phyloP scores from a whole-genome alignment of 2,888 invertebrate genomes.

The Phengaris arion region DNA sequence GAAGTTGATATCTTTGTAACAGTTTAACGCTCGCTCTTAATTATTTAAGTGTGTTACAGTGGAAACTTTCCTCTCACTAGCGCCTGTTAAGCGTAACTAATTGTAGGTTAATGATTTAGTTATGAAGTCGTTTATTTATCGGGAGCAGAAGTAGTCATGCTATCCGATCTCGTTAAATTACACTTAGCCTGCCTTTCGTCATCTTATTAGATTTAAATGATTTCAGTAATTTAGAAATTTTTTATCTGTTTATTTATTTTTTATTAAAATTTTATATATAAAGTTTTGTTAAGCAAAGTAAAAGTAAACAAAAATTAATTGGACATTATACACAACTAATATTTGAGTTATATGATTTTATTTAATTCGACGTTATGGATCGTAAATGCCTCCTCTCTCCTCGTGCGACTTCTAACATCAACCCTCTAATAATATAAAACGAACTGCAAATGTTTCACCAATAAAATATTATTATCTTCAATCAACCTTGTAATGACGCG shows the following conservation, averaged over 20 bases:
- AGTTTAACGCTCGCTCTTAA: constrained; percentile 56
- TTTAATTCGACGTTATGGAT: not conserved
- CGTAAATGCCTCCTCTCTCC: not conserved
- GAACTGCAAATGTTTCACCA: not conserved
- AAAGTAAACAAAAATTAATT: constrained; percentile 1
- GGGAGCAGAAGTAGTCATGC: constrained; percentile 43
- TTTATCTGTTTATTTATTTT: not conserved
- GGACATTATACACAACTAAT: not conserved
- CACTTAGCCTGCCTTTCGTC: not conserved
- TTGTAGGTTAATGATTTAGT: constrained; percentile 59
- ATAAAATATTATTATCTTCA: not conserved
- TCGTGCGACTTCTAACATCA: not conserved
- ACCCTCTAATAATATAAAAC: not conserved
- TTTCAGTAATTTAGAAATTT: not conserved
- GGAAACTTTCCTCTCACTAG: constrained; percentile 58
- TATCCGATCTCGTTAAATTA: constrained; percentile 2
- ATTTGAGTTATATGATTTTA: not conserved
- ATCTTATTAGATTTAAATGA: not conserved
- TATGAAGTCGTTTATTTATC: constrained; percentile 49
- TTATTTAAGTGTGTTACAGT: constrained; percentile 62
- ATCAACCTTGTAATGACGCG: not conserved
- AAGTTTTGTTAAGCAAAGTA: not conserved
- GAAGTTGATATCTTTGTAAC: constrained; percentile 43
- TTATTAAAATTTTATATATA: not conserved
- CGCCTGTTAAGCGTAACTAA: constrained; percentile 59